Evolutionary conservation across 2,797 vertebrate genomes (phyloP).

Genomic region (Morelia viridis): DNA sequence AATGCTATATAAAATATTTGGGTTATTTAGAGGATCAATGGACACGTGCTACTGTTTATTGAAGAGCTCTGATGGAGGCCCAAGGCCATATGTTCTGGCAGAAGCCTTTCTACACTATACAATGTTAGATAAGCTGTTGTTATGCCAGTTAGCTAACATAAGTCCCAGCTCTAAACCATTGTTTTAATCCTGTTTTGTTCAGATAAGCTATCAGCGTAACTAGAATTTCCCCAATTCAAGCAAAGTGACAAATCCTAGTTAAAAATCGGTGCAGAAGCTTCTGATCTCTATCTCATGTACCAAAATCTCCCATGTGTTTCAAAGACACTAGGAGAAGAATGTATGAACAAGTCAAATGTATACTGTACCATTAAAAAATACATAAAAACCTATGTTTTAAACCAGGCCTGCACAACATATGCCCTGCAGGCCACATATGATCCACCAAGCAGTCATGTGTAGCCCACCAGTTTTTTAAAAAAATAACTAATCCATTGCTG

Average conservation of each 20-base stretch:
- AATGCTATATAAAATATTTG: slow-evolving; percentile 23
- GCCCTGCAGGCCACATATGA: neutral
- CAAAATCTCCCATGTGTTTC: neutral
- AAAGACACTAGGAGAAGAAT: neutral
- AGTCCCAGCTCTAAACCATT: neutral
- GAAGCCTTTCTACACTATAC: neutral
- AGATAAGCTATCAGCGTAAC: neutral
- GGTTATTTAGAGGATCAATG: neutral
- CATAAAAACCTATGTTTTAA: neutral
- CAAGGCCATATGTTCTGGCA: neutral
- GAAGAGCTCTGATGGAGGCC: neutral
- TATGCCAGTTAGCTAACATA: neutral
- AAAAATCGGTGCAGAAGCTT: neutral
- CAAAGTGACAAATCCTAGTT: neutral
- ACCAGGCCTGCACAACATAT: neutral
- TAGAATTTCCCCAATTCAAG: neutral
- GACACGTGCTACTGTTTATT: neutral
- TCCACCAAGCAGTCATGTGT: neutral
- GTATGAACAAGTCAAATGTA: neutral
- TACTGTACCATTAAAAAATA: neutral
- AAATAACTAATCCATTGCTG: neutral
- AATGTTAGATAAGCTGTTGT: neutral
- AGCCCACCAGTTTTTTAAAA: neutral
- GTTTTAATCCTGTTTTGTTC: neutral
- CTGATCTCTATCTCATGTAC: neutral